Conservation (phyloP, 2,797 vertebrate species). For the Tenualosa ilisha region DNA sequence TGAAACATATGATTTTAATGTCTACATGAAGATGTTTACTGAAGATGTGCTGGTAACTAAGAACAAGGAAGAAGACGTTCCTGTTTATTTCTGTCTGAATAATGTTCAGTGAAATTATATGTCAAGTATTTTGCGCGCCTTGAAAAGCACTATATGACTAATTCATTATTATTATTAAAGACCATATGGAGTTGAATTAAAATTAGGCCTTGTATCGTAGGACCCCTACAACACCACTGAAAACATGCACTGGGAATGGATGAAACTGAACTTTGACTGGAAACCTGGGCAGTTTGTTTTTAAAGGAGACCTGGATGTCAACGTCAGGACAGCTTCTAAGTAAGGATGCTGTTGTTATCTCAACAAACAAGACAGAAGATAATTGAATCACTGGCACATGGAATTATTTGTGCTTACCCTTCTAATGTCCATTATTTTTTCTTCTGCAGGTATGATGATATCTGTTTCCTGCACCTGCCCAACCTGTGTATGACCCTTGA, state of each 20-base stretch:
- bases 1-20: too few species aligned
- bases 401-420: not conserved
- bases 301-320: slow-evolving; percentile 92
- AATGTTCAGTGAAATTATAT: too few species aligned
- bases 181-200: not conserved
- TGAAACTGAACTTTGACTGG: slow-evolving; percentile 90
- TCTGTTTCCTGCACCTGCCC: slow-evolving; percentile 94
- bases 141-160: too few species aligned
- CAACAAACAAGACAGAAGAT: not conserved
- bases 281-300: slow-evolving; percentile 92
- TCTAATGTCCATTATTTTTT: not conserved
- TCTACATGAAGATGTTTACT: too few species aligned
- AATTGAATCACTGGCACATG: not conserved
- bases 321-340: slow-evolving; percentile 98
- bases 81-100: too few species aligned
- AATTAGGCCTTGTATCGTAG: slow-evolving; percentile 62
- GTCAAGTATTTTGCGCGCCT: too few species aligned
- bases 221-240: slow-evolving; percentile 99
- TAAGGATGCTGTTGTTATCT: slow-evolving; percentile 62
- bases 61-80: not conserved
- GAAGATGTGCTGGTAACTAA: not conserved
- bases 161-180: too few species aligned
- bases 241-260: slow-evolving; percentile 99
- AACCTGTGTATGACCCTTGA: slow-evolving; percentile 94
- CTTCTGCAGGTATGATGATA: slow-evolving; percentile 90